phyloP scores from a whole-genome alignment of 2,888 invertebrate genomes.

The Acleris cristana region DNA sequence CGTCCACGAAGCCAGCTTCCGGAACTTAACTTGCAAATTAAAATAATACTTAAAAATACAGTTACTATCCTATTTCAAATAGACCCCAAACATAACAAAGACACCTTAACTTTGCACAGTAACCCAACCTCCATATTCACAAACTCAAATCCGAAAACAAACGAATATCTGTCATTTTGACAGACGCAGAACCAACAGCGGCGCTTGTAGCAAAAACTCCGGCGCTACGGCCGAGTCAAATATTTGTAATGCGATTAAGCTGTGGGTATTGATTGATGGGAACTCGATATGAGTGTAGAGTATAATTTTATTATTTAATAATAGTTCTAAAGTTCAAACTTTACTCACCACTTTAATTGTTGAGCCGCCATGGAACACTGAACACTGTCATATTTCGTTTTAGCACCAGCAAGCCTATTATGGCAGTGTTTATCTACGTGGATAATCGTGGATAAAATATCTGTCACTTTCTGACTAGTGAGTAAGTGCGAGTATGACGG shows the following conservation, averaged over 20 bases:
- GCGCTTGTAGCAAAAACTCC: constrained; percentile 51
- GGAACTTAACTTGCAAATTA: too few relatives aligned
- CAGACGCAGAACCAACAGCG: constrained; percentile 1
- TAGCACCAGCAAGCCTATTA: too few relatives aligned
- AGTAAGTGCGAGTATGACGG: too few relatives aligned
- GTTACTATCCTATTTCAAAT: too few relatives aligned
- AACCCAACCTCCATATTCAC: constrained; percentile 22
- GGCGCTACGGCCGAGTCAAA: constrained; percentile 59
- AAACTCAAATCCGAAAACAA: constrained; percentile 24
- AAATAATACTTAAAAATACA: neutral
- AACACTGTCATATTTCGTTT: too few relatives aligned
- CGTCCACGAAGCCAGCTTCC: too few relatives aligned
- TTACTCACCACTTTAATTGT: too few relatives aligned
- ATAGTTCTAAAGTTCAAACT: neutral
- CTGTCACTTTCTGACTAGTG: too few relatives aligned
- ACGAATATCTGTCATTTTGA: constrained; percentile 31
- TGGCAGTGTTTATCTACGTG: too few relatives aligned
- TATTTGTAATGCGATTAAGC: constrained; percentile 78
- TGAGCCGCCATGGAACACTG: too few relatives aligned
- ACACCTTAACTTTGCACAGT: constrained; percentile 23
- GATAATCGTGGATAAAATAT: too few relatives aligned
- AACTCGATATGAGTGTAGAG: constrained; percentile 61
- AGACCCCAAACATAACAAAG: constrained; percentile 9
- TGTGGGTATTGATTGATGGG: constrained; percentile 71
- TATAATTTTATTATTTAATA: constrained; percentile 37